A percentile compares a stretch with the other conserved stretches of the same genome.
These are phyloP conservation scores for Ophiodon elongatus DNA, from an alignment of 2,113 vertebrate genomes.

Conservation along the genomic window DNA sequence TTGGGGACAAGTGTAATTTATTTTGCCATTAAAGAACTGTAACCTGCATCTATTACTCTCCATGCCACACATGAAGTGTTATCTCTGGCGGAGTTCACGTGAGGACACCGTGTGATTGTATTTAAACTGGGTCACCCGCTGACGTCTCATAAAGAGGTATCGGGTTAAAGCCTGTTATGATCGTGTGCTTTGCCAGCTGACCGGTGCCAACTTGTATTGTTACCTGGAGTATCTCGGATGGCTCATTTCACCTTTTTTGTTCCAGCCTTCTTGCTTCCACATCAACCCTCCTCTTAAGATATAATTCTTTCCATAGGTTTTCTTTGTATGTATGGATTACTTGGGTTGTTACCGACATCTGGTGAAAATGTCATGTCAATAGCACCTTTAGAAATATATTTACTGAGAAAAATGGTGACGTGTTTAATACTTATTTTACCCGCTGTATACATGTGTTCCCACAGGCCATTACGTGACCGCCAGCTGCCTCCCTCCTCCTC, in stretches of 20 bases:
- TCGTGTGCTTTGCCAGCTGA: neutral
- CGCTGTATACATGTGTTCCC: neutral
- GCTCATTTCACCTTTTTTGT: slow-evolving; percentile 9
- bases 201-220: neutral
- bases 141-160: slow-evolving; percentile 10
- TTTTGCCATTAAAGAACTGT: slow-evolving; percentile 40
- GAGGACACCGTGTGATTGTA: neutral
- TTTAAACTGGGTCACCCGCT: slow-evolving; percentile 5
- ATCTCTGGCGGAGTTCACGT: neutral
- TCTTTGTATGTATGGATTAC: too few species aligned
- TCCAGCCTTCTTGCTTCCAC: slow-evolving; percentile 18
- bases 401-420: too few species aligned
- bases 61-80: neutral
- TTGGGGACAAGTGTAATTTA: slow-evolving; percentile 21
- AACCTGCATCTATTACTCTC: neutral
- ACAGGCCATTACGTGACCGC: slow-evolving; percentile 28
- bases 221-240: slow-evolving; percentile 8
- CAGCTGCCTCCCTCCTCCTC: slow-evolving; percentile 11
- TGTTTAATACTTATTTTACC: too few species aligned
- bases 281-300: slow-evolving; percentile 17
- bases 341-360: too few species aligned
- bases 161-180: neutral
- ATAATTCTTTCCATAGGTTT: too few species aligned
- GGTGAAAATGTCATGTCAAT: too few species aligned
- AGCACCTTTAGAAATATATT: too few species aligned